These are phyloP conservation scores for Siniperca chuatsi DNA, from an alignment of 2,113 vertebrate genomes.

Conservation along the genomic window DNA sequence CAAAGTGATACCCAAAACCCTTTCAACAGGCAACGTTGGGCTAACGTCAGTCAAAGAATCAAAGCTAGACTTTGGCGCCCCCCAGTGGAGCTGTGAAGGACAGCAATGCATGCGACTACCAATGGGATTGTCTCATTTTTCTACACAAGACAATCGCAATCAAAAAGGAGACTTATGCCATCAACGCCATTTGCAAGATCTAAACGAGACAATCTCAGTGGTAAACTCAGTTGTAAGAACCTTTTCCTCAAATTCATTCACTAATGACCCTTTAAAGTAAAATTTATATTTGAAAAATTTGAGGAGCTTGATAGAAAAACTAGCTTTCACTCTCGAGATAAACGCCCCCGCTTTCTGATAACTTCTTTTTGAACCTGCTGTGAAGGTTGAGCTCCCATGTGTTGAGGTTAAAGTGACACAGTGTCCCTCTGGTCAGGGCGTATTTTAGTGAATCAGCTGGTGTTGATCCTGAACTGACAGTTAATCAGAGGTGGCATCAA, in stretches of 20 bases:
- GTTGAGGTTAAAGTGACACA: constrained; percentile 37
- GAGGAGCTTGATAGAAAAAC: not conserved
- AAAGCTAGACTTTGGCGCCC: not conserved
- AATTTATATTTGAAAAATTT: not conserved
- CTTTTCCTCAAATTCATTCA: not conserved
- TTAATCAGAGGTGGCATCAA: constrained; percentile 77
- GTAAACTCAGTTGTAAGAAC: not conserved
- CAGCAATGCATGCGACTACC: not conserved
- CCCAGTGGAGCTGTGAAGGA: too few relatives aligned
- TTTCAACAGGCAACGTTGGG: too few relatives aligned
- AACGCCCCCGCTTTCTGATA: not conserved
- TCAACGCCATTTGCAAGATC: too few relatives aligned
- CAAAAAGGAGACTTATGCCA: not conserved
- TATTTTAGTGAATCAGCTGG: constrained; percentile 69
- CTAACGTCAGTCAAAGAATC: not conserved
- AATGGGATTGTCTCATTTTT: not conserved
- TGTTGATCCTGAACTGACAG: constrained; percentile 78
- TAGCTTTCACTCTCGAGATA: not conserved
- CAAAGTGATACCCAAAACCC: not conserved
- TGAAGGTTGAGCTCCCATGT: constrained; percentile 9
- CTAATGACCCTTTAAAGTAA: not conserved
- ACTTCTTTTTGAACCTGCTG: not conserved
- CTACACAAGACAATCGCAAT: too few relatives aligned
- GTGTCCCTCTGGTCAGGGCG: constrained; percentile 17
- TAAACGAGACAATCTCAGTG: too few relatives aligned